A percentile compares a stretch with the other conserved stretches of the same genome.
phyloP scores from a whole-genome alignment of 2,888 invertebrate genomes.

The Orthonychiurus folsomi region DNA sequence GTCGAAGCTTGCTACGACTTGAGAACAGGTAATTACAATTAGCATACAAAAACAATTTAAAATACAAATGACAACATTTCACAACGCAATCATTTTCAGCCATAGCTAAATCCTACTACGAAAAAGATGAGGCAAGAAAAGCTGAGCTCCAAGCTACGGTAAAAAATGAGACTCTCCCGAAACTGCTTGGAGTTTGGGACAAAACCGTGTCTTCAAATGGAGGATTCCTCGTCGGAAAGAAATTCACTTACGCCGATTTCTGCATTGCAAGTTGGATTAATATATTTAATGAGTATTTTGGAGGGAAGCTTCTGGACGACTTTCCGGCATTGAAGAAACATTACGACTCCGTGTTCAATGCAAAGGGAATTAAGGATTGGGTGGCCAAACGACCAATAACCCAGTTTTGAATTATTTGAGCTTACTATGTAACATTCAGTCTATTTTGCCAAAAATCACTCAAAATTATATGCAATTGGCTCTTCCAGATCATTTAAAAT shows the following conservation, averaged over 20 bases:
- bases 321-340: conserved; percentile 6
- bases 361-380: conserved; percentile 14
- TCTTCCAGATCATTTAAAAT: too few species aligned
- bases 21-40: conserved; percentile 7
- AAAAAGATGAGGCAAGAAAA: conserved; percentile 9
- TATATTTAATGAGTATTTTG: background rate
- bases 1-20: conserved; percentile 12
- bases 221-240: too few species aligned
- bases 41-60: background rate
- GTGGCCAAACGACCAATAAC: conserved; percentile 15
- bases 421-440: too few species aligned
- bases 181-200: conserved; percentile 5
- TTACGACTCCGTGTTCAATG: conserved; percentile 11
- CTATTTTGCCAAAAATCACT: too few species aligned
- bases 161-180: conserved; percentile 3
- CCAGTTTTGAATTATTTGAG: conserved; percentile 11
- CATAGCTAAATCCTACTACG: conserved; percentile 7
- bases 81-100: conserved; percentile 2
- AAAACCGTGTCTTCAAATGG: conserved; percentile 11
- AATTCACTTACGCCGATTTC: conserved; percentile 17
- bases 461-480: too few species aligned
- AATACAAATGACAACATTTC: background rate
- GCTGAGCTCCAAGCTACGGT: conserved; percentile 7
- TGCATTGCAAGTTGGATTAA: conserved; percentile 13
- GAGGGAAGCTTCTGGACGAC: conserved; percentile 3